Evolutionary conservation across 2,888 invertebrate species (phyloP).

Genomic region (Epinotia bilunana): DNA sequence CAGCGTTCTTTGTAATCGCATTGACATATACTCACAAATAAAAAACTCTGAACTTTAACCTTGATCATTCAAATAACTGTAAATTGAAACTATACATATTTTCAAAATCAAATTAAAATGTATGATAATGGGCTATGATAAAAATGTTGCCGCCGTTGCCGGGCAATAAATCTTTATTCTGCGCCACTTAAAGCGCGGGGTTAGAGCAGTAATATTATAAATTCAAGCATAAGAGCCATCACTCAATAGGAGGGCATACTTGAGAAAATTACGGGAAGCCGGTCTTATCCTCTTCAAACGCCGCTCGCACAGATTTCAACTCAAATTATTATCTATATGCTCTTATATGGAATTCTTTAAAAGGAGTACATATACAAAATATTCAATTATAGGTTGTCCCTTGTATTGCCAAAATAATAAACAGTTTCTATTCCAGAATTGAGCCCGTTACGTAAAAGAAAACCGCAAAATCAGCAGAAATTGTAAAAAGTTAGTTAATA

Average conservation of each 20-base stretch:
- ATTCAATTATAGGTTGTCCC: no score
- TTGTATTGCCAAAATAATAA: no score
- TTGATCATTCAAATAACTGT: no score
- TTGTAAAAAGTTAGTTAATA: conserved; percentile 56
- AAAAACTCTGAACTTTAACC: no score
- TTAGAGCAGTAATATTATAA: conserved; percentile 81
- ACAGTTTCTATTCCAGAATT: no score
- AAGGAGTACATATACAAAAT: no score
- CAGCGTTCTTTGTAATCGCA: no score
- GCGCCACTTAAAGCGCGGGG: conserved; percentile 66
- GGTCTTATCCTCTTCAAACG: conserved; percentile 75
- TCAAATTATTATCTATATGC: conserved; percentile 75
- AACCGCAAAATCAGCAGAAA: conserved; percentile 61
- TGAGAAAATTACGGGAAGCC: conserved; percentile 80
- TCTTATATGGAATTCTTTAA: conserved; percentile 58
- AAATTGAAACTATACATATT: no score
- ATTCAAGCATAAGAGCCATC: conserved; percentile 79
- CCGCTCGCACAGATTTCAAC: conserved; percentile 74
- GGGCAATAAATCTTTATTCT: conserved; percentile 64
- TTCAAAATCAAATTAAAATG: no score
- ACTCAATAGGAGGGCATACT: conserved; percentile 75
- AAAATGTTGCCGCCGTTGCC: conserved; percentile 49
- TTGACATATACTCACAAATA: no score
- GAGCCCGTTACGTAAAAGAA: conserved; percentile 52
- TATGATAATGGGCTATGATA: conserved; percentile 52